Percentiles rank a stretch among this genome's conserved stretches.
Evolutionary conservation across 2,113 vertebrate species (phyloP).

Genomic region (human): GRCh38 chr6:70887001-70887500

Average conservation of each 20-base stretch:
- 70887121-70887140: not conserved
- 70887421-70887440: not conserved
- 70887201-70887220: not conserved
- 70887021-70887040: not conserved
- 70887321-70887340: rapidly evolving
- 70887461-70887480: not conserved
- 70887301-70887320: not conserved
- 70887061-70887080: not conserved
- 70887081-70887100: not conserved
- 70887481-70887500: not conserved
- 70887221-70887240: not conserved
- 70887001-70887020: not conserved
- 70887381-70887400: no score
- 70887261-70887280: not conserved
- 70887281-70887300: not conserved
- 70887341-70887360: not conserved
- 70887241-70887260: not conserved
- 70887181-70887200: not conserved
- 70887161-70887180: not conserved
- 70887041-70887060: not conserved
- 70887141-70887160: not conserved
- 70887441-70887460: not conserved
- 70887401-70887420: not conserved
- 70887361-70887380: not conserved
- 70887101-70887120: not conserved